Evolutionary conservation across 2,797 vertebrate genomes (phyloP).

Genomic region (Graptemys geographica): DNA sequence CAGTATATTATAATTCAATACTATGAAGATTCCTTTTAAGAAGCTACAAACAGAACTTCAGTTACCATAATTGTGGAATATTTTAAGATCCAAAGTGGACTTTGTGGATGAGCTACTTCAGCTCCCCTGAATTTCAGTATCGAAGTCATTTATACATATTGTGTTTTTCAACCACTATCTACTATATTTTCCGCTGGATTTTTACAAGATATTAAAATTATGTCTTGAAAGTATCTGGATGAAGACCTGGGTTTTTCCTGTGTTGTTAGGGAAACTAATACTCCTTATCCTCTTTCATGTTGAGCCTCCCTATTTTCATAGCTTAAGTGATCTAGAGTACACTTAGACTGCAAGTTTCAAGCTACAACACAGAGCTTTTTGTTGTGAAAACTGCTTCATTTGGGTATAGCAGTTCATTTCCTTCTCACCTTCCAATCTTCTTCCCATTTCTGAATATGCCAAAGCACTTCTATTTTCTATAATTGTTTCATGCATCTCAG

Average conservation of each 20-base stretch:
- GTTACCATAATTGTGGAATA: slow-evolving; percentile 39
- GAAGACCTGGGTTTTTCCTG: background rate
- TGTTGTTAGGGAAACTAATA: slow-evolving; percentile 22
- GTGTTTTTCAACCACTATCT: slow-evolving; percentile 52
- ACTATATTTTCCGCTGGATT: slow-evolving; percentile 30
- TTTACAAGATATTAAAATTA: slow-evolving; percentile 56
- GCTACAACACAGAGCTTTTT: fast-evolving
- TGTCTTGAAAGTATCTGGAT: background rate
- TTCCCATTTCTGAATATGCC: background rate
- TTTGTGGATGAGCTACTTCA: slow-evolving; percentile 45
- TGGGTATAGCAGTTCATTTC: background rate
- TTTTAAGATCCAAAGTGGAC: slow-evolving; percentile 36
- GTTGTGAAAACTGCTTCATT: background rate
- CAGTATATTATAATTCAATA: slow-evolving; percentile 26
- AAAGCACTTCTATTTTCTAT: background rate
- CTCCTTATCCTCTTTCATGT: background rate
- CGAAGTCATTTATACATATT: slow-evolving; percentile 55
- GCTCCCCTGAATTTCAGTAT: slow-evolving; percentile 22
- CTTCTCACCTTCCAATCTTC: background rate
- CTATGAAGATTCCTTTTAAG: slow-evolving; percentile 32
- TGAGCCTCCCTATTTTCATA: background rate
- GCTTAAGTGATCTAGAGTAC: background rate
- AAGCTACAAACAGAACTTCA: slow-evolving; percentile 30
- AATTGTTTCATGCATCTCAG: background rate
- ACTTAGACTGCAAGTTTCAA: background rate